Evolutionary conservation across 2,797 vertebrate genomes (phyloP).

Genomic region (Lophotriccus pileatus): DNA sequence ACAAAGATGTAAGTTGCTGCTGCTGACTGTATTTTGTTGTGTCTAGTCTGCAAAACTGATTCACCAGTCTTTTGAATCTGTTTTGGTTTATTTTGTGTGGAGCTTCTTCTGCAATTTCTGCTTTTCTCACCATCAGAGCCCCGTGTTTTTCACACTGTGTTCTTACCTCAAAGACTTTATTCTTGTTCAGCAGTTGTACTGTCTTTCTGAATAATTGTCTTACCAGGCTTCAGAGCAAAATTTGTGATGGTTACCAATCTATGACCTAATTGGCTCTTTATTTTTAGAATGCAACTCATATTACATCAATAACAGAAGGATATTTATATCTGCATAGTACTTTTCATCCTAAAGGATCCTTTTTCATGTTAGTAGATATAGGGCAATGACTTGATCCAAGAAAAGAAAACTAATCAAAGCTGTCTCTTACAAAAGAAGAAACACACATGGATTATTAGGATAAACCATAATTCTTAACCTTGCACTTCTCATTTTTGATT

Average conservation of each 20-base stretch:
- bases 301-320: not conserved
- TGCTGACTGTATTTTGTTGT: not conserved
- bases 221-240: not conserved
- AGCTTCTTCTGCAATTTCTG: not conserved
- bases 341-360: not conserved
- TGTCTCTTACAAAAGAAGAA: not conserved
- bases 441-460: not conserved
- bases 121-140: not conserved
- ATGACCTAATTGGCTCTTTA: not conserved
- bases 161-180: not conserved
- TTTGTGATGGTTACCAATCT: not conserved
- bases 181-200: not conserved
- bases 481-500: not conserved
- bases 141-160: not conserved
- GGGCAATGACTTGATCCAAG: not conserved
- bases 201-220: not conserved
- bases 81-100: not conserved
- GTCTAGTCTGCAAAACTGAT: not conserved
- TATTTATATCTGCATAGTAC: not conserved
- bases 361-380: not conserved
- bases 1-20: constrained; percentile 30
- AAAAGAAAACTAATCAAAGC: not conserved
- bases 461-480: not conserved
- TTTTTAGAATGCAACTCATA: not conserved
- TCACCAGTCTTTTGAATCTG: not conserved